A percentile compares a stretch with the other conserved stretches of the same genome.
Evolutionary conservation across 2,888 invertebrate genomes (phyloP).

Genomic region (Lasioglossum marginatum): DNA sequence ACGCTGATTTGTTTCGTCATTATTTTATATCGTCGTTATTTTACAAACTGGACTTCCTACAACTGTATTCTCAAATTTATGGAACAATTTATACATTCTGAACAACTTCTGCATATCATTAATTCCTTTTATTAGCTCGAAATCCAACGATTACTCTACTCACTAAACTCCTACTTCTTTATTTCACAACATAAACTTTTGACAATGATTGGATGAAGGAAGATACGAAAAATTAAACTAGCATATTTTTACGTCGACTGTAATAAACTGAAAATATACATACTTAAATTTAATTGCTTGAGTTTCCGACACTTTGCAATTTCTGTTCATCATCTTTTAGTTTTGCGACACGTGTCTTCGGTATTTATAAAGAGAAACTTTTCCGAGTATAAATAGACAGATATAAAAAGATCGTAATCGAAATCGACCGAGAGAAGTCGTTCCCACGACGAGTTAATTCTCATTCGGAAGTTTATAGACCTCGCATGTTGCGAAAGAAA

Average conservation of each 20-base stretch:
- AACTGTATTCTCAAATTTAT: no score
- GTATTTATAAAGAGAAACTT: conserved; percentile 18
- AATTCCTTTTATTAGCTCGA: no score
- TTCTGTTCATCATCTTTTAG: neutral
- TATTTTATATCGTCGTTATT: neutral
- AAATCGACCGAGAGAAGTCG: neutral
- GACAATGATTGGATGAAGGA: no score
- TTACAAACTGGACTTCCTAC: no score
- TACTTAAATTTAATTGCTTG: neutral
- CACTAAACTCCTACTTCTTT: neutral
- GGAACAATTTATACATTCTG: no score
- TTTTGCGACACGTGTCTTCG: neutral
- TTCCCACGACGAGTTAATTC: conserved; percentile 6
- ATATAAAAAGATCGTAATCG: conserved; percentile 3
- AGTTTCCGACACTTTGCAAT: neutral
- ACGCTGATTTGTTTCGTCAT: neutral
- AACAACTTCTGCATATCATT: neutral
- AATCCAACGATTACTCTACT: neutral
- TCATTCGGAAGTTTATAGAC: conserved; percentile 1
- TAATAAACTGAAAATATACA: neutral
- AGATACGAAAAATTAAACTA: neutral
- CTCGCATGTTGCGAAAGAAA: conserved; percentile 17
- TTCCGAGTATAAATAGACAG: conserved; percentile 1
- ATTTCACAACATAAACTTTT: neutral
- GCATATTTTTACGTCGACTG: neutral